These are phyloP conservation scores for Ferrisia virgata DNA, from an alignment of 2,888 invertebrate species.

Conservation along the genomic window DNA sequence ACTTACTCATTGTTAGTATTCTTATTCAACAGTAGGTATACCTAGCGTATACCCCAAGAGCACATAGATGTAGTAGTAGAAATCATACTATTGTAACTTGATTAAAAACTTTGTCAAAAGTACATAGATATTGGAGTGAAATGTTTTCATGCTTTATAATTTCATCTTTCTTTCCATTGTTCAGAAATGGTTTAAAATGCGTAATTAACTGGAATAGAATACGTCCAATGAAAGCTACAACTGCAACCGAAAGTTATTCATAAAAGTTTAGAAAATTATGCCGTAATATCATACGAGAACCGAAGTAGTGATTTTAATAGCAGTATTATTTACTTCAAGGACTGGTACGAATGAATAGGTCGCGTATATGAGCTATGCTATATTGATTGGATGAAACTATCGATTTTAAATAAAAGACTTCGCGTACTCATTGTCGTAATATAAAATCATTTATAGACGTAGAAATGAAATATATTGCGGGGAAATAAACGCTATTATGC, in stretches of 20 bases:
- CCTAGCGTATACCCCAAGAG: no score
- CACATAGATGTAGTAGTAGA: no score
- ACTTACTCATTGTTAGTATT: no score
- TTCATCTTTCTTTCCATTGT: no score
- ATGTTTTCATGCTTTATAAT: no score
- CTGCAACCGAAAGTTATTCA: not conserved
- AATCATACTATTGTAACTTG: no score
- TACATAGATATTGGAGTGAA: no score
- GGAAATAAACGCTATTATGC: not conserved
- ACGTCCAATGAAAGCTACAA: not conserved
- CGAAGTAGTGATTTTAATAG: not conserved
- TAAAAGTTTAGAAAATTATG: not conserved
- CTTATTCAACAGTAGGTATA: no score
- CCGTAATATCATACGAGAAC: not conserved
- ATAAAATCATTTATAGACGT: not conserved
- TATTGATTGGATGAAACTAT: not conserved
- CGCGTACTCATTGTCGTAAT: not conserved
- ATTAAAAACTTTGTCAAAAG: no score
- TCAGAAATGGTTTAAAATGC: no score
- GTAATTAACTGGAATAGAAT: not conserved
- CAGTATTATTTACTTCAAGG: not conserved
- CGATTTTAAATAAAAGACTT: not conserved
- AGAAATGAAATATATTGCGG: not conserved
- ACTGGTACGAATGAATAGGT: not conserved
- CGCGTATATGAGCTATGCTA: no score